phyloP scores from a whole-genome alignment of 2,113 vertebrate species.

The Todiramphus saurophagus region DNA sequence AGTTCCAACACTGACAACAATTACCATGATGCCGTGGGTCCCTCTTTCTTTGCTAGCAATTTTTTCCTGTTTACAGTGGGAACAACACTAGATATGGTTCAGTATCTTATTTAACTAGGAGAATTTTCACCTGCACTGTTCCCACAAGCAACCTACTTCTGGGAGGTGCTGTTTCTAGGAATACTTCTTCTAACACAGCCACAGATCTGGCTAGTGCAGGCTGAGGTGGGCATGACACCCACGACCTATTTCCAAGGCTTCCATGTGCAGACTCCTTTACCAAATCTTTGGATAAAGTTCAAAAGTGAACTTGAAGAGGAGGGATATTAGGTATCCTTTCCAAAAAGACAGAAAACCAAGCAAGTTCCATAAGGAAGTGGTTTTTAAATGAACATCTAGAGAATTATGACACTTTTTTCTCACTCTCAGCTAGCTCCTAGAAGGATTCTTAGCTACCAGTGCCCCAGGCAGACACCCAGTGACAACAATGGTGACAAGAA shows the following conservation, averaged over 20 bases:
- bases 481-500: background rate
- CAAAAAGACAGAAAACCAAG: background rate
- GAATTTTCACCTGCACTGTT: background rate
- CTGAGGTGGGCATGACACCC: background rate
- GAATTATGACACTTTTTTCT: background rate
- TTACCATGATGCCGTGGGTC: slow-evolving; percentile 14
- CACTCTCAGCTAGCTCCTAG: background rate
- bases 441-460: background rate
- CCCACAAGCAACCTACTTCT: background rate
- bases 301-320: slow-evolving; percentile 1
- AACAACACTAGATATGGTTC: background rate
- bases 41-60: background rate
- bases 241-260: background rate
- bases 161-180: background rate
- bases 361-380: background rate
- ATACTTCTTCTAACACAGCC: background rate
- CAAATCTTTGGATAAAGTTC: background rate
- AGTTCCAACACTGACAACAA: slow-evolving; percentile 47
- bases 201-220: background rate
- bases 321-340: background rate
- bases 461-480: background rate
- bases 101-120: background rate
- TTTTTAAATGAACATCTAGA: background rate
- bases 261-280: slow-evolving; percentile 1
- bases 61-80: background rate